A percentile compares a stretch with the other conserved stretches of the same genome.
Evolutionary conservation across 2,888 invertebrate genomes (phyloP).

Genomic region (Limnephilus lunatus): DNA sequence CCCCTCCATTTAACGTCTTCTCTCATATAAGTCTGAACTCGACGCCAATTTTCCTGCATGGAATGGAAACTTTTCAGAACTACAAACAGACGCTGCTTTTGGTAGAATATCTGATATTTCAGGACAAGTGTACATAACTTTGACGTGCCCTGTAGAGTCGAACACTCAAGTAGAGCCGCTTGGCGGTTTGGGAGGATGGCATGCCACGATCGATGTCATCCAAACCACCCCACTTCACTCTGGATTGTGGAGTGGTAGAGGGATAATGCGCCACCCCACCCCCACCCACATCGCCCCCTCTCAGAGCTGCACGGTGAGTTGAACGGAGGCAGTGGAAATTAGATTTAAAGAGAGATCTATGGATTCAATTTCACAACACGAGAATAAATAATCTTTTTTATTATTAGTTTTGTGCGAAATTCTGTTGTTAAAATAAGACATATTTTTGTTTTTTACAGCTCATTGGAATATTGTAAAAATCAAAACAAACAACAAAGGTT

Average conservation of each 20-base stretch:
- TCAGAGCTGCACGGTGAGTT: background rate
- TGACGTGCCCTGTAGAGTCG: background rate
- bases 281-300: background rate
- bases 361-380: background rate
- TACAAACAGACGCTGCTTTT: no score
- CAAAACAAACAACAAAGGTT: no score
- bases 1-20: no score
- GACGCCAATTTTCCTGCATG: no score
- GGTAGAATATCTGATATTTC: no score
- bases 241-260: background rate
- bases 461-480: no score
- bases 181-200: constrained; percentile 16
- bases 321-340: background rate
- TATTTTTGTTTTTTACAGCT: no score
- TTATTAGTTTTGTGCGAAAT: background rate
- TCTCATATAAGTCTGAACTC: no score
- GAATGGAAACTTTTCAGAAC: background rate
- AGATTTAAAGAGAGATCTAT: background rate
- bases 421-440: no score
- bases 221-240: background rate
- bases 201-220: constrained; percentile 25
- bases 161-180: background rate
- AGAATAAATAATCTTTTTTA: background rate
- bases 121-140: background rate
- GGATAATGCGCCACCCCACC: background rate